A percentile compares a stretch with the other conserved stretches of the same genome.
Conservation (phyloP, 2,113 vertebrate species). For the Xenotilapia longispinis region DNA sequence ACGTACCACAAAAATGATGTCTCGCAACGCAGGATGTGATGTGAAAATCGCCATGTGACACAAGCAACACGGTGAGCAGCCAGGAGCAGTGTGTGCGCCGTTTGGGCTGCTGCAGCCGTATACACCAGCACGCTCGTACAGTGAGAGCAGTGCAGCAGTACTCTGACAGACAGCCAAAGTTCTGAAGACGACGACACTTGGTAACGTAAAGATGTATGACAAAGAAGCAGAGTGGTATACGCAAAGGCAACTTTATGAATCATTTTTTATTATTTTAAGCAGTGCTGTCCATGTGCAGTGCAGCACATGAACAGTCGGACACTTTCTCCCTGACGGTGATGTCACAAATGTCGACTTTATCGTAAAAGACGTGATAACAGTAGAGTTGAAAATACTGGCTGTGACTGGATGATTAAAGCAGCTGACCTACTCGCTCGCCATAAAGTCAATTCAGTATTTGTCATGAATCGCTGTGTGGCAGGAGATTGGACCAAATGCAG, state of each 20-base stretch:
- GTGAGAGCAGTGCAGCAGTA: not conserved
- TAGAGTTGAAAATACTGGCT: not conserved
- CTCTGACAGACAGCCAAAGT: not conserved
- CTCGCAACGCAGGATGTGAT: not conserved
- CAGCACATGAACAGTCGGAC: not conserved
- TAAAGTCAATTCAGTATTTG: not conserved
- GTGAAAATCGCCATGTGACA: not conserved
- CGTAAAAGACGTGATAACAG: not conserved
- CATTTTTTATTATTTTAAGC: not conserved
- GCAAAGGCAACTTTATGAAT: not conserved
- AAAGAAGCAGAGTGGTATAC: not conserved
- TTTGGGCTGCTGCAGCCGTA: not conserved
- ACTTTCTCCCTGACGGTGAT: not conserved
- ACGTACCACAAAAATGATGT: not conserved
- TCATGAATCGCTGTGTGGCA: not conserved
- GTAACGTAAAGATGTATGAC: not conserved
- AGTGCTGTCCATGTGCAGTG: not conserved
- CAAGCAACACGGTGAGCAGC: not conserved
- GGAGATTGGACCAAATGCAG: not conserved
- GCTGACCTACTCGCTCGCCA: not conserved
- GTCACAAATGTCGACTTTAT: not conserved
- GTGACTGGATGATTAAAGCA: not conserved
- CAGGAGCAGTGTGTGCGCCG: fast-evolving
- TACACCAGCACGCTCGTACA: not conserved
- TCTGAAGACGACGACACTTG: not conserved